Evolutionary conservation across 2,888 invertebrate genomes (phyloP).

Genomic region (Tiliacea aurago): DNA sequence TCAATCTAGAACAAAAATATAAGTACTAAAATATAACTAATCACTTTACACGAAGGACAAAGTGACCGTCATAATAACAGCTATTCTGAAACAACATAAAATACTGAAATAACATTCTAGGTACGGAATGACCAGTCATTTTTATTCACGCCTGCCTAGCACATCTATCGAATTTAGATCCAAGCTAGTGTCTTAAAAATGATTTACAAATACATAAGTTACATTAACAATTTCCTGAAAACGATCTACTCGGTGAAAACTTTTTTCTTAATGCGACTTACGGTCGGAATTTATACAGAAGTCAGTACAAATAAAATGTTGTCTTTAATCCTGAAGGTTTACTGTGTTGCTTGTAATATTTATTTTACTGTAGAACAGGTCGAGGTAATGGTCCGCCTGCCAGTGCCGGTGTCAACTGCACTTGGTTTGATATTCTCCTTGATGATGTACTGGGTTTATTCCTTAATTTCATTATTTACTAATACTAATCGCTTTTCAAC

Average conservation of each 20-base stretch:
- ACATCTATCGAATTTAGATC: too few relatives aligned
- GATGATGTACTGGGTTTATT: background rate
- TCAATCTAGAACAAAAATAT: too few relatives aligned
- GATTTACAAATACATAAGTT: constrained; percentile 11
- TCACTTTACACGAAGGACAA: constrained; percentile 1
- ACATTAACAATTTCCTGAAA: constrained; percentile 2
- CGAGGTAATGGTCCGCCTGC: background rate
- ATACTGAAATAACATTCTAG: background rate
- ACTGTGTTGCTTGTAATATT: background rate
- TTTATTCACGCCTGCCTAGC: background rate
- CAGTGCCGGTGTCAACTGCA: too few relatives aligned
- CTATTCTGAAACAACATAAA: background rate
- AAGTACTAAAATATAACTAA: background rate
- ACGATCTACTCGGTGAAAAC: background rate
- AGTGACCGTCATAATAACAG: background rate
- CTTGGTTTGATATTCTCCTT: background rate
- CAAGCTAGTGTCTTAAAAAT: background rate
- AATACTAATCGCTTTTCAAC: background rate
- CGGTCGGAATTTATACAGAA: constrained; percentile 9
- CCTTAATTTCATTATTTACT: background rate
- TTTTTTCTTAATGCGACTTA: background rate
- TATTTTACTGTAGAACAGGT: background rate
- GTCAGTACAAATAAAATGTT: constrained; percentile 19
- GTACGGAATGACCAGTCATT: background rate
- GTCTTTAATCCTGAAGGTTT: background rate